Conservation (phyloP, 2,797 vertebrate genomes). For the Lacerta bilineata region DNA sequence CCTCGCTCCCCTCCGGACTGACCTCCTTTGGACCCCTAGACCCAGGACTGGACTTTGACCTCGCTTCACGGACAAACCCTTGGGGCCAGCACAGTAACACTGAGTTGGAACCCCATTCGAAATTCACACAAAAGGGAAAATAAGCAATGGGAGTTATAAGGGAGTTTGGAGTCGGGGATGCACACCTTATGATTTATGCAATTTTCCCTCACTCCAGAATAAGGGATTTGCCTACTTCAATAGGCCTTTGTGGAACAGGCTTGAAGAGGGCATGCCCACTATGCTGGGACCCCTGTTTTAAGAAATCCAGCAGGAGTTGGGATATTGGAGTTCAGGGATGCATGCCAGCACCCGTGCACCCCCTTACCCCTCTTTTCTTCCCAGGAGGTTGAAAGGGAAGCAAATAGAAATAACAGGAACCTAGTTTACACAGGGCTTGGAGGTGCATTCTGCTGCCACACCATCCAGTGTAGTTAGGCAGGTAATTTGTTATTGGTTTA, state of each 20-base stretch:
- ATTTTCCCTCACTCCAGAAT: too few relatives aligned
- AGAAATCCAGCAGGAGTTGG: not conserved
- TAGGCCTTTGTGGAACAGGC: too few relatives aligned
- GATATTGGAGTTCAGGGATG: not conserved
- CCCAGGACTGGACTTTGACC: too few relatives aligned
- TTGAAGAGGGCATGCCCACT: not conserved
- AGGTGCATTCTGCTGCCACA: too few relatives aligned
- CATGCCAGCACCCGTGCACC: not conserved
- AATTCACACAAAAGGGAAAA: not conserved
- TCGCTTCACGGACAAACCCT: too few relatives aligned
- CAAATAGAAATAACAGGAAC: not conserved
- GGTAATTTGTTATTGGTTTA: too few relatives aligned
- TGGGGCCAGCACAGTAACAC: not conserved
- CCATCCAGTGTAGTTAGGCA: too few relatives aligned
- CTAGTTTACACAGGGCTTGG: not conserved
- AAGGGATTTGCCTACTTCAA: not conserved
- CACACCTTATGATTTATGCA: too few relatives aligned
- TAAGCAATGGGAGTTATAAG: not conserved
- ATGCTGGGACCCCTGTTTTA: too few relatives aligned
- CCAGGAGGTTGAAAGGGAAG: not conserved
- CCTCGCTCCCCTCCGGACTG: too few relatives aligned
- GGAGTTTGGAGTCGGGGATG: too few relatives aligned
- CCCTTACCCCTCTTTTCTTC: not conserved
- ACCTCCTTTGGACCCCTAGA: too few relatives aligned
- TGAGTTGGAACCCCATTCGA: not conserved